Evolutionary conservation across 2,113 vertebrate species (phyloP), one percentile per base, ranked within the genome.

Genomic region (Etia nguti): DNA sequence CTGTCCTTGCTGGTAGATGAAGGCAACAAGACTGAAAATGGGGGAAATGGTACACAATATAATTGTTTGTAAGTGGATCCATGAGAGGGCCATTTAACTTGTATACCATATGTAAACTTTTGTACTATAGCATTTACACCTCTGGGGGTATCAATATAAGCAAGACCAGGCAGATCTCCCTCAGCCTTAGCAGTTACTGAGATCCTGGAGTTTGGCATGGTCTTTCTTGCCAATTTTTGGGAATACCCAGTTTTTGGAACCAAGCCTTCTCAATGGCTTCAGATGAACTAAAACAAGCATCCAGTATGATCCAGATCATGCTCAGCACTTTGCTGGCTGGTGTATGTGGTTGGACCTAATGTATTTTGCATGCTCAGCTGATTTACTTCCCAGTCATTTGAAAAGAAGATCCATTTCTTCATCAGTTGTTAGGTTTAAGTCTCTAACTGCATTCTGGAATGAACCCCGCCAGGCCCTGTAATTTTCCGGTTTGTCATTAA

Each of bases 181-280:
- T 68, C 7, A 68, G 36, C 62, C 0, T 22, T 24, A 22, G 62
- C 20, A n/a, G 7, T 68, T 22, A 5, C 36, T 70, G 12, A 70
- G 36, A 43, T 70, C 36, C 3, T 15, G 36, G n/a, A 70, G 65
- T 70, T 43, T 0, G 0, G 0, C 12, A 34, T 68, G 62, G 0
- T 24, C n/a, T 43, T 43, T 24, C n/a, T 2, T 41, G 62, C 0
- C 36, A 68, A 41, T 41, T 41, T 38, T 68, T 0, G 62, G n/a
- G 2, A 68, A 68, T 38, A 68, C 20, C 60, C 20, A 68, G 34
- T 22, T 41, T 68, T 59, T 59, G 56, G 24, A 59, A 16, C 24
- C 34, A 0, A 68, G 34, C 20, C 36, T 38, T 68, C 62, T 68
- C 36, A 68, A 22, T 41, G 41, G 11, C 3, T 68, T 68, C 62